Evolutionary conservation across 2,888 invertebrate species (phyloP).

Genomic region (Nephrotoma guestfalica): DNA sequence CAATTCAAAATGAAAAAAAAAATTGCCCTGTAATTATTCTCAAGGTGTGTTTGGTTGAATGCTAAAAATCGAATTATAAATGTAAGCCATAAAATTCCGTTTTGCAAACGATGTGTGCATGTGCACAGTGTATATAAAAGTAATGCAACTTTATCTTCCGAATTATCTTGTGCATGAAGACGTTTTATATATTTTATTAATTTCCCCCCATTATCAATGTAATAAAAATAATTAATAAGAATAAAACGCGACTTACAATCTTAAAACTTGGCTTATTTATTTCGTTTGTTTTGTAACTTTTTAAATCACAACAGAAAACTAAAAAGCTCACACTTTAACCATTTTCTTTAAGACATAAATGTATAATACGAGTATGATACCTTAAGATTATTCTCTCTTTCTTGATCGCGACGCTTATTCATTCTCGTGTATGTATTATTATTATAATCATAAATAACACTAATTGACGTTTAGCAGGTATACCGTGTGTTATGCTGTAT

Average conservation of each 20-base stretch:
- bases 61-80: too few relatives aligned
- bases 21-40: too few relatives aligned
- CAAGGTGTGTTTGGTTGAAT: too few relatives aligned
- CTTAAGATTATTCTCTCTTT: neutral
- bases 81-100: too few relatives aligned
- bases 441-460: slow-evolving; percentile 6
- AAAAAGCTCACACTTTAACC: neutral
- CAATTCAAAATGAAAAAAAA: too few relatives aligned
- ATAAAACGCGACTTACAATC: neutral
- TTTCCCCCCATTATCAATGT: neutral
- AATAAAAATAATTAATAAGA: neutral
- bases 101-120: neutral
- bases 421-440: neutral
- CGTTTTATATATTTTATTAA: neutral
- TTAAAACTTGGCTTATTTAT: neutral
- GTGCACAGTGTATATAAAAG: neutral
- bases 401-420: neutral
- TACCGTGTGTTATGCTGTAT: neutral
- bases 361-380: neutral
- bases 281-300: neutral
- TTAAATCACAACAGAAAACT: neutral
- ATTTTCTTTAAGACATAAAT: neutral
- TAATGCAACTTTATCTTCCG: neutral
- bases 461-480: slow-evolving; percentile 5
- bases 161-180: neutral